These are phyloP conservation scores for Huso huso DNA, from an alignment of 2,797 vertebrate species.

Conservation along the genomic window DNA sequence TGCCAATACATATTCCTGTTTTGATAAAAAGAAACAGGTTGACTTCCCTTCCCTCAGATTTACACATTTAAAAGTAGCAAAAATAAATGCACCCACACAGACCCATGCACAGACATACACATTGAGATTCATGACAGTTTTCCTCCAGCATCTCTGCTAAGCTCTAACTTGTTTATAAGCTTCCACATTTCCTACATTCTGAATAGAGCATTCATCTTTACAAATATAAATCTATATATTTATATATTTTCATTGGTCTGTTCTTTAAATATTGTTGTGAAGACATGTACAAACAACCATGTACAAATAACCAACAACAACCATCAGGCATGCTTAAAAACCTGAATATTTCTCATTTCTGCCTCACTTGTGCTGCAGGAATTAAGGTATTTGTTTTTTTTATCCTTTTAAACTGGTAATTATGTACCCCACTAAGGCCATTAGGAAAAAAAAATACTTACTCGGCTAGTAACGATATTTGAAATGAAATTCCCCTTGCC, in stretches of 20 bases:
- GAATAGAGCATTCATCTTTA: no score
- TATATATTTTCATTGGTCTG: no score
- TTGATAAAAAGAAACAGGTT: slow-evolving; percentile 2
- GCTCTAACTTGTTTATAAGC: slow-evolving; percentile 11
- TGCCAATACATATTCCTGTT: slow-evolving; percentile 7
- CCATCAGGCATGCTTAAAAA: no score
- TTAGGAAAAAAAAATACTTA: background rate
- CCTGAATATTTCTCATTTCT: no score
- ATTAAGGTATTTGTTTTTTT: background rate
- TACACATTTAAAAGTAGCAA: background rate
- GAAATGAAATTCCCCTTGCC: slow-evolving; percentile 4
- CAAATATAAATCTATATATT: no score
- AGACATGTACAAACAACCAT: no score
- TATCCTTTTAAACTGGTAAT: background rate
- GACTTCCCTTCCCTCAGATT: background rate
- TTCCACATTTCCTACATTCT: no score
- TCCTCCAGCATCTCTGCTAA: slow-evolving; percentile 36
- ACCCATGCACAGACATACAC: slow-evolving; percentile 10
- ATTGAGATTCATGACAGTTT: slow-evolving; percentile 34
- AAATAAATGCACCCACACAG: slow-evolving; percentile 12
- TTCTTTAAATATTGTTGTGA: no score
- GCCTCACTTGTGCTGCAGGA: no score
- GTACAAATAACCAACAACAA: no score
- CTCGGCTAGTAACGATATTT: background rate
- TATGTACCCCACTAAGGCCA: background rate